Evolutionary conservation across 2,797 vertebrate genomes (phyloP).

Genomic region (Rhyacichthys aspro): DNA sequence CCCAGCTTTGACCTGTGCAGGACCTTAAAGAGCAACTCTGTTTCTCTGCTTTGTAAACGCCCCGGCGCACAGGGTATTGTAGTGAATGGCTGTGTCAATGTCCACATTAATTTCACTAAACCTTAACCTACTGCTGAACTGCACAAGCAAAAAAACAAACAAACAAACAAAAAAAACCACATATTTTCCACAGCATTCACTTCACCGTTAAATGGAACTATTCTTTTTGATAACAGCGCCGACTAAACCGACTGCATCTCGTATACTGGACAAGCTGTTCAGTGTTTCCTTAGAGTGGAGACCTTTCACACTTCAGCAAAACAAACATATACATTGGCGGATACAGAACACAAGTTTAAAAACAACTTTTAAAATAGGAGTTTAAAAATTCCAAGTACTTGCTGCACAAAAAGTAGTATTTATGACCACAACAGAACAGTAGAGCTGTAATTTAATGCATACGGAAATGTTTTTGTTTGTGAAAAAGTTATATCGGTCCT

Average conservation of each 20-base stretch:
- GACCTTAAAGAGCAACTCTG: constrained; percentile 34
- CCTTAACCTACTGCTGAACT: constrained; percentile 33
- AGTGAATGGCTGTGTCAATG: not conserved
- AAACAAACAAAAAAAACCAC: no score
- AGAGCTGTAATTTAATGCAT: no score
- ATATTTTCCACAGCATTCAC: constrained; percentile 11
- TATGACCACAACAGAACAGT: no score
- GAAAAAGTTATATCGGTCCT: no score
- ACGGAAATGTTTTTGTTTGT: no score
- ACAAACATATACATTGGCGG: no score
- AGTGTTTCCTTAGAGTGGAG: not conserved
- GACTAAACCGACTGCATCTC: not conserved
- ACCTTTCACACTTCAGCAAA: not conserved
- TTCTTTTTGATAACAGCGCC: not conserved
- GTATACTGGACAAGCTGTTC: not conserved
- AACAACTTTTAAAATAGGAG: no score
- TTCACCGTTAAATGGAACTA: constrained; percentile 17
- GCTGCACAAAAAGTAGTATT: no score
- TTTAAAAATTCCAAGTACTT: no score
- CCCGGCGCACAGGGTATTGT: constrained; percentile 3
- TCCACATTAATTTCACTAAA: constrained; percentile 29
- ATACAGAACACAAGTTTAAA: no score
- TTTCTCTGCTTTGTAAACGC: constrained; percentile 18
- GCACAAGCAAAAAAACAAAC: constrained; percentile 7
- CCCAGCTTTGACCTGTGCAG: constrained; percentile 42